Evolutionary conservation across 2,888 invertebrate genomes (phyloP).

Genomic region (Bursaphelenchus okinawaensis): DNA sequence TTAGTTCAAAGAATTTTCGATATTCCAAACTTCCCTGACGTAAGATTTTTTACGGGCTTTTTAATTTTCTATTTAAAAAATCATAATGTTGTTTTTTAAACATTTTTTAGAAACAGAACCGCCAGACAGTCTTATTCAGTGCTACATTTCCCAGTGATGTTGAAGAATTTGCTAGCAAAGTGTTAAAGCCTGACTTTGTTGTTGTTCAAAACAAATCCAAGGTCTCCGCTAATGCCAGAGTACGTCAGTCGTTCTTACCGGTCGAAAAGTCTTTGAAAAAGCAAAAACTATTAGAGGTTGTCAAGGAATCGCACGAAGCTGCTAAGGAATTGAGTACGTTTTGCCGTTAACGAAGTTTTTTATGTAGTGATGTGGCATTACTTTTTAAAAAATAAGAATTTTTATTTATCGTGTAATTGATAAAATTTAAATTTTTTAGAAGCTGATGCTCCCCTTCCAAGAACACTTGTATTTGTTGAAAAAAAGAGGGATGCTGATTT

Average conservation of each 20-base stretch:
- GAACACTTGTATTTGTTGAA: slow-evolving; percentile 46
- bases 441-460: slow-evolving; percentile 20
- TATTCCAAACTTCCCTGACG: slow-evolving; percentile 15
- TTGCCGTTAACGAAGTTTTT: not conserved
- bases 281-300: slow-evolving; percentile 12
- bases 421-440: slow-evolving; percentile 16
- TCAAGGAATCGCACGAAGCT: slow-evolving; percentile 9
- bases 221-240: slow-evolving; percentile 21
- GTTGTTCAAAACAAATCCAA: slow-evolving; percentile 15
- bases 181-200: slow-evolving; percentile 25
- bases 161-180: slow-evolving; percentile 11
- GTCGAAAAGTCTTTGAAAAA: slow-evolving; percentile 11
- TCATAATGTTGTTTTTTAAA: too few species aligned
- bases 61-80: slow-evolving; percentile 2
- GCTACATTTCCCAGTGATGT: slow-evolving; percentile 34
- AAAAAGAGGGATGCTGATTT: slow-evolving; percentile 30
- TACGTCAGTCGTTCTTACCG: slow-evolving; percentile 20
- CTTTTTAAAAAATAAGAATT: too few species aligned
- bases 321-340: not conserved
- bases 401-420: slow-evolving; percentile 6
- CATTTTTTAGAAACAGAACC: slow-evolving; percentile 16
- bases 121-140: slow-evolving; percentile 46
- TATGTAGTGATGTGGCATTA: too few species aligned
- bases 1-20: slow-evolving; percentile 12
- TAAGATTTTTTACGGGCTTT: not conserved